Conservation (phyloP, 2,888 invertebrate species). For the Hipparchia sbordonii region DNA sequence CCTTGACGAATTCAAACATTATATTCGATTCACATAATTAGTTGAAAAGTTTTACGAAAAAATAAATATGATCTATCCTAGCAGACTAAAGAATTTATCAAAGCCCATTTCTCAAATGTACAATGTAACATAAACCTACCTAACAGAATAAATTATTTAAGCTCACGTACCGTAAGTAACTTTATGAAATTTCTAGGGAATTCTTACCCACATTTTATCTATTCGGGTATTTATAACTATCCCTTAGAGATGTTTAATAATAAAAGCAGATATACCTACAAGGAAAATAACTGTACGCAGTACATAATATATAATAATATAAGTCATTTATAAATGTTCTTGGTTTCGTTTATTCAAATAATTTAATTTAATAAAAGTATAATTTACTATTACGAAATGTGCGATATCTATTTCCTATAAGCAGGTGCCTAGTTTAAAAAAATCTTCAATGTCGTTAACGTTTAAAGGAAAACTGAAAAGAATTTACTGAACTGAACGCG, state of each 20-base stretch:
- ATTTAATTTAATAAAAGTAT: too few species aligned
- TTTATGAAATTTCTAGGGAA: background rate
- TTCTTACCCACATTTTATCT: conserved; percentile 7
- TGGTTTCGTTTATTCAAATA: too few species aligned
- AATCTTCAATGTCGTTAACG: too few species aligned
- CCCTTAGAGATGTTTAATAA: background rate
- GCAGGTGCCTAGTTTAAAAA: too few species aligned
- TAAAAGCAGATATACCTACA: too few species aligned
- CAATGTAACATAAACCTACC: too few species aligned
- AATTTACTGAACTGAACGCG: too few species aligned
- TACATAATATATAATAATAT: too few species aligned
- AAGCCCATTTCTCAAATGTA: background rate
- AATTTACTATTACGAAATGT: too few species aligned
- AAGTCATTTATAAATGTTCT: background rate
- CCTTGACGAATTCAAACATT: conserved; percentile 37
- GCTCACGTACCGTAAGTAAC: background rate
- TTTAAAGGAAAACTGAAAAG: too few species aligned
- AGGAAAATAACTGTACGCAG: too few species aligned
- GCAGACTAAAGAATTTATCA: background rate
- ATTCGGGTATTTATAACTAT: conserved; percentile 3
- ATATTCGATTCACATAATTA: background rate
- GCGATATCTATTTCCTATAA: too few species aligned
- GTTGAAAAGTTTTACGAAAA: background rate
- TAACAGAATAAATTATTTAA: conserved; percentile 9
- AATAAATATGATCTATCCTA: background rate